These are phyloP conservation scores for Trissolcus japonicus DNA, from an alignment of 2,888 invertebrate genomes.

Conservation along the genomic window DNA sequence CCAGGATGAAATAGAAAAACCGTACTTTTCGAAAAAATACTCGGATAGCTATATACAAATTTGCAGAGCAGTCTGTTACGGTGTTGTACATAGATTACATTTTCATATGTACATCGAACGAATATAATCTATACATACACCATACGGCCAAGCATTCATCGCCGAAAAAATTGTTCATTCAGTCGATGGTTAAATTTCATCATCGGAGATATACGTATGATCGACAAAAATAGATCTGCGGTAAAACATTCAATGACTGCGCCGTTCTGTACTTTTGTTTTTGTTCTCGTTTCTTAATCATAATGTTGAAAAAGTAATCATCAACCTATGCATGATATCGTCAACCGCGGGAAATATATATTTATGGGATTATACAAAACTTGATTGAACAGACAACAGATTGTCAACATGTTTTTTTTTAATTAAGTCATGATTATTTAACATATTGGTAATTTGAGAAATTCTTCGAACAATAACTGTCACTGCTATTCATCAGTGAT, in stretches of 20 bases:
- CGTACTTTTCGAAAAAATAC: constrained; percentile 57
- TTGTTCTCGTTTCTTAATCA: too few species aligned
- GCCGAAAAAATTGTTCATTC: constrained; percentile 8
- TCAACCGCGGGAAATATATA: too few species aligned
- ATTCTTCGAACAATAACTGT: too few species aligned
- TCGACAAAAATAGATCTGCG: too few species aligned
- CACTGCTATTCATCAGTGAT: background rate
- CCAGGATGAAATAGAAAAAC: constrained; percentile 61
- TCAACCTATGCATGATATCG: too few species aligned
- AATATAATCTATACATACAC: constrained; percentile 5
- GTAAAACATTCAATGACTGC: too few species aligned
- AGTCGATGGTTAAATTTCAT: too few species aligned
- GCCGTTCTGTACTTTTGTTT: too few species aligned
- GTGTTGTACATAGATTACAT: constrained; percentile 18
- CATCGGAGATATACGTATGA: too few species aligned
- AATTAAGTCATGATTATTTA: background rate
- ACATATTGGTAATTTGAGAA: background rate
- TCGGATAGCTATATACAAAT: constrained; percentile 57
- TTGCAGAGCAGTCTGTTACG: constrained; percentile 35
- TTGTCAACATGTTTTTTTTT: background rate
- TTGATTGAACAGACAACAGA: constrained; percentile 5
- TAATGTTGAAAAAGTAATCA: too few species aligned
- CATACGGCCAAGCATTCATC: background rate
- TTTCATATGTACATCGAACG: constrained; percentile 7
- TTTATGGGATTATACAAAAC: background rate